These are phyloP conservation scores for Magallana angulata DNA, from an alignment of 1,140 invertebrate genomes.

Conservation along the genomic window DNA sequence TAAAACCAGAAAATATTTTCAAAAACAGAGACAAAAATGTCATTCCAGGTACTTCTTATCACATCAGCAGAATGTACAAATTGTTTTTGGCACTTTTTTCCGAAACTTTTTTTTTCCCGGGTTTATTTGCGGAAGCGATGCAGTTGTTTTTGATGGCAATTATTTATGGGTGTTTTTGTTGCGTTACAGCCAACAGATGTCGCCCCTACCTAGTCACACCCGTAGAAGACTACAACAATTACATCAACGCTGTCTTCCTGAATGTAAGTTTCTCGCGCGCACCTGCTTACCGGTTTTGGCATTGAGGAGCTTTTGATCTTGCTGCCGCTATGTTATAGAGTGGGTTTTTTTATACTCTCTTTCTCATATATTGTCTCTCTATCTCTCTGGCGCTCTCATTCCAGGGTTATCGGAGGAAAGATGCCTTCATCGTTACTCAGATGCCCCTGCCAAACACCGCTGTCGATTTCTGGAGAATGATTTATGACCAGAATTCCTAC, in stretches of 20 bases:
- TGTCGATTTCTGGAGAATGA: constrained; percentile 77
- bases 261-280: constrained; percentile 71
- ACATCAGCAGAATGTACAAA: not conserved
- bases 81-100: not conserved
- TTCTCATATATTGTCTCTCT: not conserved
- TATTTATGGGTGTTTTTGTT: constrained; percentile 23
- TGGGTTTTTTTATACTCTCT: too few relatives aligned
- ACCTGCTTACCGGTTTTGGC: not conserved
- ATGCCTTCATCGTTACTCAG: constrained; percentile 78
- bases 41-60: constrained; percentile 66
- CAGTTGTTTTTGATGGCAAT: constrained; percentile 36
- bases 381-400: not conserved
- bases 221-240: constrained; percentile 71
- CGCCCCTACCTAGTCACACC: constrained; percentile 56
- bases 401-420: constrained; percentile 75
- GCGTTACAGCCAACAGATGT: constrained; percentile 71
- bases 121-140: not conserved
- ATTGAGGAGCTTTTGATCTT: not conserved
- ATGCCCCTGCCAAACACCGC: constrained; percentile 78
- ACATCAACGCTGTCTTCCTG: constrained; percentile 79
- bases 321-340: too few relatives aligned
- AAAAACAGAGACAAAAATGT: constrained; percentile 76
- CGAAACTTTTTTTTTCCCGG: not conserved
- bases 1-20: constrained; percentile 74
- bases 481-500: constrained; percentile 76